phyloP scores from a whole-genome alignment of 2,797 vertebrate species.

The Merluccius polli region DNA sequence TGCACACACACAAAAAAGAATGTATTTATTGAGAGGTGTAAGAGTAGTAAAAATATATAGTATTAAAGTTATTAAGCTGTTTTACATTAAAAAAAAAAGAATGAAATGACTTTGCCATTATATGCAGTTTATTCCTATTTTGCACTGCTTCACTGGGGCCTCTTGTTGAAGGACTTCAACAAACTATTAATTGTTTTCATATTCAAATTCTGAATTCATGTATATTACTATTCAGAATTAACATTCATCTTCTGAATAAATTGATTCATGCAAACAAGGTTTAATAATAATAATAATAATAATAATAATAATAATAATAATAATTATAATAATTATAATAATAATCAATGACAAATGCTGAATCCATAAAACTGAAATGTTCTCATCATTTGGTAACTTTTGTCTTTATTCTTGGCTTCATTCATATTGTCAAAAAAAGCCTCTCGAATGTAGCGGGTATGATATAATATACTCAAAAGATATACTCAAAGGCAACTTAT shows the following conservation, averaged over 20 bases:
- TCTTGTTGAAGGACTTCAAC: not conserved
- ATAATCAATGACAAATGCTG: not conserved
- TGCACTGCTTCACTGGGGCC: not conserved
- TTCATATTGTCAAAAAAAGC: not conserved
- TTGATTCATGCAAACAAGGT: not conserved
- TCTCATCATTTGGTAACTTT: not conserved
- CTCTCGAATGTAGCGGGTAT: not conserved
- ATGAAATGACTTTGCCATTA: not conserved
- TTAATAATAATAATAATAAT: no score
- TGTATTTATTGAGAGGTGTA: not conserved
- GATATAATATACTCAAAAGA: not conserved
- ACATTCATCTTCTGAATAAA: not conserved
- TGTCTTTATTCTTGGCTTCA: not conserved
- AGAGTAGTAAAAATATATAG: not conserved
- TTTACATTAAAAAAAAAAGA: not conserved
- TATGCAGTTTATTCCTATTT: not conserved
- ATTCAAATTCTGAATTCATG: not conserved
- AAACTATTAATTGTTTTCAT: not conserved
- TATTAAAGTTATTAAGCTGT: not conserved
- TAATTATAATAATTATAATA: no score
- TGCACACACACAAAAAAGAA: not conserved
- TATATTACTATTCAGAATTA: not conserved
- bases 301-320: not conserved
- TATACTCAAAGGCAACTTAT: slow-evolving; percentile 13
- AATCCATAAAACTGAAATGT: no score